Evolutionary conservation across 2,113 vertebrate genomes (phyloP).

Genomic region (Cyanocitta stelleri): DNA sequence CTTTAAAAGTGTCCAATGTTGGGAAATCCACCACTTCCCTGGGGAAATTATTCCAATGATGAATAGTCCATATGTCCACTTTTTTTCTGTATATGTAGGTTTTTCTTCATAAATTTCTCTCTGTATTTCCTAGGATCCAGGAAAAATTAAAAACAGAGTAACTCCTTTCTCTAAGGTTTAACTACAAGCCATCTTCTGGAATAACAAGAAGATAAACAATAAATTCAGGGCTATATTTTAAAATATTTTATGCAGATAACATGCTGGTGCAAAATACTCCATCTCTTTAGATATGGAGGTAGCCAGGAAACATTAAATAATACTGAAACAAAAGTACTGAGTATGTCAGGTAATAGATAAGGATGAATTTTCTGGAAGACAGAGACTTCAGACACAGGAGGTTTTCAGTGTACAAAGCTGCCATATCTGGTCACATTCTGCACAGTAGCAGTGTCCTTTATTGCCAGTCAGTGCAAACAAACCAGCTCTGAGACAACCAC

Average conservation of each 20-base stretch:
- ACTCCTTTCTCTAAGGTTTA: neutral
- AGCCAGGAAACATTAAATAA: neutral
- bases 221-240: neutral
- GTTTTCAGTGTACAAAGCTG: neutral
- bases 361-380: neutral
- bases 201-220: neutral
- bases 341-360: neutral
- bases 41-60: neutral
- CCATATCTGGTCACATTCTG: neutral
- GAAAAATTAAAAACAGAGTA: neutral
- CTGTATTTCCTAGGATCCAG: neutral
- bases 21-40: neutral
- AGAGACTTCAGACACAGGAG: neutral
- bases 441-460: neutral
- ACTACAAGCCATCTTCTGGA: neutral
- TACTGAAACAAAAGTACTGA: neutral
- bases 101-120: neutral
- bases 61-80: neutral
- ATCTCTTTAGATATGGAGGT: neutral
- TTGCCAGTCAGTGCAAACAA: neutral
- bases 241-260: neutral
- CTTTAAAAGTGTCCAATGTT: neutral
- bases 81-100: neutral
- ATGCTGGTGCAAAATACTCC: neutral
- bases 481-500: neutral